Base-by-base conservation (phyloP, 2,888 invertebrate genomes). In the Heliconius cydno region DNA sequence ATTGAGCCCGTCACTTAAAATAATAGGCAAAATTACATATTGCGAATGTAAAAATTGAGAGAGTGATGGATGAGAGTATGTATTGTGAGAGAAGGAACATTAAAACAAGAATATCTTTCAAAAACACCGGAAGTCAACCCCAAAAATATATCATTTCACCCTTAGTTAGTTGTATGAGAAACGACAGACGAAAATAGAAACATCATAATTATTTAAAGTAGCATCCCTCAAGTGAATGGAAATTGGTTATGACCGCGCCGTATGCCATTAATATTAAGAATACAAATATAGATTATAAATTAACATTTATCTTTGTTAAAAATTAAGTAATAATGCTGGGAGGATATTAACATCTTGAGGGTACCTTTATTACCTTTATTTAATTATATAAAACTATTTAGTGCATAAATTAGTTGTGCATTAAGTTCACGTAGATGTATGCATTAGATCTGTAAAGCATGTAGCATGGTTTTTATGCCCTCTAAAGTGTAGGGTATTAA, bases 131-230 rank as follows among this genome's bases (percentile, higher is more conserved):
- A 81, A 81, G 76, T 76, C 68, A 66, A 70, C 67, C 76, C 72
- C 63, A 76, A 79, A 34, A 78, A 76, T 66, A 46, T 78, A 72
- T 77, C 46, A 63, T 52, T 67, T 79, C 68, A 79, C 79, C 79
- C 82, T 77, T 74, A 70, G 57, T 65, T 73, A 41, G 70, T 75
- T 67, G 73, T 75, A 77, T 75, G 81, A 77, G 78, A 30, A 75
- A 60, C 19, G 66, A 80, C 65, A 52, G 76, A 79, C 79, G 13
- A 67, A 83, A 82, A 83, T 83, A 83, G 80, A 79, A 38, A 63
- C 46, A 70, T 77, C 78, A 76, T 79, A 81, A 81, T 82, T 66
- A 80, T 72, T 82, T 65, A 73, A 25, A 41, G 57, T 28, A 68
- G 63, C 79, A 82, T 80, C 80, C 77, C 80, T 82, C 74, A 80